Conservation (phyloP, 1,140 invertebrate genomes). For the Drosophila gunungcola region DNA sequence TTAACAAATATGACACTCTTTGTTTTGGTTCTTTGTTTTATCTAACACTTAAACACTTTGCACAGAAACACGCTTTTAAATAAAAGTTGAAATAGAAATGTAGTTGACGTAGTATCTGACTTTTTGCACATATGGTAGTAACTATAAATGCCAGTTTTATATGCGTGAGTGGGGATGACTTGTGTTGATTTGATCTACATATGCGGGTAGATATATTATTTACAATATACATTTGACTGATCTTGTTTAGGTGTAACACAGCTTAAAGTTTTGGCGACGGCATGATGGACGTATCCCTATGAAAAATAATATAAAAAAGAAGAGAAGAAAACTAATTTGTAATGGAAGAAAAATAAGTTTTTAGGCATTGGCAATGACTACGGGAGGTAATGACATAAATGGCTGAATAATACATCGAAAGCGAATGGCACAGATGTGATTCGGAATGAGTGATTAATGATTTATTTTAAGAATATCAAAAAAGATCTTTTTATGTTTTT, state of each 20-base stretch:
- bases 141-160: slow-evolving; percentile 33
- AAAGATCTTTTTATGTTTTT: not conserved
- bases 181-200: slow-evolving; percentile 46
- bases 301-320: slow-evolving; percentile 73
- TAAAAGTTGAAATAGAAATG: slow-evolving; percentile 37
- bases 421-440: not conserved
- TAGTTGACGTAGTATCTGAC: slow-evolving; percentile 41
- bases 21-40: slow-evolving; percentile 35
- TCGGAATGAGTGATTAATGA: slow-evolving; percentile 24
- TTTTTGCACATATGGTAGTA: slow-evolving; percentile 11
- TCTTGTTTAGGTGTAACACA: slow-evolving; percentile 65
- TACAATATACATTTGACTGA: slow-evolving; percentile 62
- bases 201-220: slow-evolving; percentile 60
- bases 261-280: slow-evolving; percentile 81
- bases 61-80: slow-evolving; percentile 38
- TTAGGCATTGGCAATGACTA: slow-evolving; percentile 42
- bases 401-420: slow-evolving; percentile 27
- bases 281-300: slow-evolving; percentile 80
- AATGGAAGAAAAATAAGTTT: slow-evolving; percentile 60
- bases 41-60: slow-evolving; percentile 56
- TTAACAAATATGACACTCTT: slow-evolving; percentile 72
- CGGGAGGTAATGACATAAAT: slow-evolving; percentile 17
- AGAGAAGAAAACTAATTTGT: slow-evolving; percentile 74
- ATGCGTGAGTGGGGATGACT: slow-evolving; percentile 55
- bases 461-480: slow-evolving; percentile 22